Evolutionary conservation across 2,888 invertebrate species (phyloP).

Genomic region (Cephus sareptanus): DNA sequence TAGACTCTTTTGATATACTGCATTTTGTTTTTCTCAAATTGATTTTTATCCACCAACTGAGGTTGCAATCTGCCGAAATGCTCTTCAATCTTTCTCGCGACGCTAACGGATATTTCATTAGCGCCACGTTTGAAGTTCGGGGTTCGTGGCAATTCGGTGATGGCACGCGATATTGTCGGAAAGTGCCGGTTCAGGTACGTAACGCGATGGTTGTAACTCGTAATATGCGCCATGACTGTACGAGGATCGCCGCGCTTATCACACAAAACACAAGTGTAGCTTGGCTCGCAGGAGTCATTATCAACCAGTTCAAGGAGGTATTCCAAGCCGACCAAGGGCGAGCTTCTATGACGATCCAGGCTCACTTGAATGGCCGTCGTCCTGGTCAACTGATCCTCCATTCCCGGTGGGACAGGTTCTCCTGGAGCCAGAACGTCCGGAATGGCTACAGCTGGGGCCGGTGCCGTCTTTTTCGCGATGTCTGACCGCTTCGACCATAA

Average conservation of each 20-base stretch:
- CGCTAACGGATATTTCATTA: constrained; percentile 64
- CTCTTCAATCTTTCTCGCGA: constrained; percentile 79
- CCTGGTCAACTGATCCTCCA: constrained; percentile 72
- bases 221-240: constrained; percentile 82
- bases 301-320: constrained; percentile 82
- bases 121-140: constrained; percentile 67
- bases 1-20: constrained; percentile 73
- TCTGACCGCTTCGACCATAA: constrained; percentile 61
- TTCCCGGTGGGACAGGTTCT: constrained; percentile 78
- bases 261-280: constrained; percentile 83
- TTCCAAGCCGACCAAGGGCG: constrained; percentile 78
- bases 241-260: constrained; percentile 83
- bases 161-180: constrained; percentile 70
- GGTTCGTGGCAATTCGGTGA: constrained; percentile 73
- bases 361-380: constrained; percentile 67
- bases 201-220: constrained; percentile 80
- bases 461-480: constrained; percentile 41
- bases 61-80: constrained; percentile 79
- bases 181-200: constrained; percentile 78
- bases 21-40: constrained; percentile 76
- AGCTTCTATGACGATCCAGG: constrained; percentile 69
- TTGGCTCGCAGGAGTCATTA: constrained; percentile 75
- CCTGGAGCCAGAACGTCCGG: constrained; percentile 69
- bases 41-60: constrained; percentile 74
- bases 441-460: constrained; percentile 37